Evolutionary conservation across 2,797 vertebrate species (phyloP), one percentile per base, ranked within the genome.

Genomic region (Varecia variegata): DNA sequence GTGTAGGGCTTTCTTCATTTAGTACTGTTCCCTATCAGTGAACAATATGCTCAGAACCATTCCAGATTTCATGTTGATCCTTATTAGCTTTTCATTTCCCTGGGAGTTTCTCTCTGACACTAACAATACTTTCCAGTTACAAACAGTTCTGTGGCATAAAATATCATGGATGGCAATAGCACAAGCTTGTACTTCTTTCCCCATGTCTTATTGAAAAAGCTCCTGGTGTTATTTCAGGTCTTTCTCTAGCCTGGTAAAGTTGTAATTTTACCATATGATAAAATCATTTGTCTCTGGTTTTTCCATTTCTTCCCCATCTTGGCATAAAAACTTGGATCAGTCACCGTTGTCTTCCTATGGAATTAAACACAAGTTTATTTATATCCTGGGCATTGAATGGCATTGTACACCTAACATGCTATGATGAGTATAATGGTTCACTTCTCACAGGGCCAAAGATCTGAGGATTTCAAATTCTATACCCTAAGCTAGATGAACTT

Each of bases 1-100:
- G 14, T 58, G n/a, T 58, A 45, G 62, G 70, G n/a, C 62, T 86
- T 71, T 83, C 88, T 91, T 45, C 58, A 38, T 91, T 96, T 80
- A 80, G 35, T 47, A 25, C 79, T 50, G 35, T 84, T 91, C 77
- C n/a, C 74, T 0, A 0, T 93, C 82, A 60, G 74, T 60, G 88
- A 97, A 43, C 82, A 95, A 10, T 90, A 90, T 88, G 58, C 81
- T 89, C 88, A 80, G 89, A 92, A 65, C 20, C 62, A 73, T 92
- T 88, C 82, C 90, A 52, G 91, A 81, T 96, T 97, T 92, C 94
- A 74, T 70, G 89, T 88, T 88, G 91, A 95, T 93, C 82, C 87
- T 91, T 87, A 80, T 93, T 93, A 97, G 94, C 87, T 96, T 93
- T 96, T 50, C 83, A 93, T 94, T 94, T 96, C 94, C 94, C 93